Percentiles rank a stretch among this genome's conserved stretches.
Conservation (phyloP, 2,888 invertebrate genomes). For the Callosobruchus maculatus region DNA sequence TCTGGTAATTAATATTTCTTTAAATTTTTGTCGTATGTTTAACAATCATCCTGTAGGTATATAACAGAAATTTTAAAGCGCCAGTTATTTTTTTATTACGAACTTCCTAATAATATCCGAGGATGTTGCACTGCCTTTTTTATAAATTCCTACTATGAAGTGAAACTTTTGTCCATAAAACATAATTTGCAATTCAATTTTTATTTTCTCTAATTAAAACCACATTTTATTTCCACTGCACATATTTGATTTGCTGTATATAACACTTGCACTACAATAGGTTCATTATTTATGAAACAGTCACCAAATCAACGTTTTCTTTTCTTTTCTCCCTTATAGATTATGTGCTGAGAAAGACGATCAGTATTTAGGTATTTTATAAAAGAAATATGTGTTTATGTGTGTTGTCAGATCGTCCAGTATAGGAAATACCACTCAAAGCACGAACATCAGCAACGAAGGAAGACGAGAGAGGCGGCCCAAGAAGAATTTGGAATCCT, state of each 20-base stretch:
- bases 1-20: no score
- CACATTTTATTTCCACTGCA: background rate
- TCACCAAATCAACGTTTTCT: conserved; percentile 7
- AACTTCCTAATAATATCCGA: no score
- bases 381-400: background rate
- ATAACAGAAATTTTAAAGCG: no score
- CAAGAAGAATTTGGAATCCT: conserved; percentile 28
- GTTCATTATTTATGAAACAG: background rate
- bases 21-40: no score
- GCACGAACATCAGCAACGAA: conserved; percentile 46
- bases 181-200: background rate
- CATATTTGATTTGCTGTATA: background rate
- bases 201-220: no score
- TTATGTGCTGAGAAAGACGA: background rate
- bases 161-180: background rate
- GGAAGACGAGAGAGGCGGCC: conserved; percentile 32
- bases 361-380: background rate
- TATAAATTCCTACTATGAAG: no score
- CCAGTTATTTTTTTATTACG: no score
- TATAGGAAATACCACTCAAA: conserved; percentile 45
- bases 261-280: background rate
- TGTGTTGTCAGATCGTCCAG: conserved; percentile 27
- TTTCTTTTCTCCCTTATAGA: conserved; percentile 5
- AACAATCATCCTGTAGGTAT: no score
- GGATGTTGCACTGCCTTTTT: no score